These are phyloP conservation scores for Noctua janthe DNA, from an alignment of 2,888 invertebrate species.

Conservation along the genomic window DNA sequence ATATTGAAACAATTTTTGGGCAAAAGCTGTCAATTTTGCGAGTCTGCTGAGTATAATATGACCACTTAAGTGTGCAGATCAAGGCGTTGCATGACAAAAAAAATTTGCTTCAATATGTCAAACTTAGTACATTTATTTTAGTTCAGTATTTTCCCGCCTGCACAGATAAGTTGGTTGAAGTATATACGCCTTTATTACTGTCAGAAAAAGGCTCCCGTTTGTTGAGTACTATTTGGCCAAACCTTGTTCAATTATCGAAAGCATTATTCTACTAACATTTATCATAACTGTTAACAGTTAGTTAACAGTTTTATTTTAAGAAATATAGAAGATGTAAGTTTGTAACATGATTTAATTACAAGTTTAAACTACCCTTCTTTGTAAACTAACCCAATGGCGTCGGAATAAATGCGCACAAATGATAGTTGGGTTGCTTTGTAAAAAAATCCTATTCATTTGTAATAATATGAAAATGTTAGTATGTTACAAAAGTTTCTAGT, in stretches of 20 bases:
- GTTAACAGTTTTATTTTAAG: constrained; percentile 2
- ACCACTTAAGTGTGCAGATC: no score
- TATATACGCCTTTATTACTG: neutral
- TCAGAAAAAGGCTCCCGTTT: neutral
- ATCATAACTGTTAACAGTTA: constrained; percentile 8
- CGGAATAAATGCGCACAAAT: constrained; percentile 28
- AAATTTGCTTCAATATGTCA: no score
- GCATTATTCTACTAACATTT: constrained; percentile 11
- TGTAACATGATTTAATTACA: neutral
- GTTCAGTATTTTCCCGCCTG: no score
- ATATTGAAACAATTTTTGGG: constrained; percentile 17
- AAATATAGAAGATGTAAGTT: constrained; percentile 12
- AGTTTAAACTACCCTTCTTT: constrained; percentile 18
- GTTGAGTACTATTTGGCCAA: neutral
- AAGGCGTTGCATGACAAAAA: no score
- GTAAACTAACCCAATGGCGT: constrained; percentile 1
- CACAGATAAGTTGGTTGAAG: no score
- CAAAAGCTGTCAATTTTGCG: neutral
- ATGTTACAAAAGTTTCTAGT: neutral
- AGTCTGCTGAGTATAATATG: no score
- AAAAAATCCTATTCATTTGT: neutral
- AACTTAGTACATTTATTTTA: no score
- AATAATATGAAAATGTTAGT: no score
- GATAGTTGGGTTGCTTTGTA: neutral
- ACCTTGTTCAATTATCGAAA: constrained; percentile 20